Evolutionary conservation across 2,888 invertebrate genomes (phyloP).

Genomic region (Oscheius myriophilus): DNA sequence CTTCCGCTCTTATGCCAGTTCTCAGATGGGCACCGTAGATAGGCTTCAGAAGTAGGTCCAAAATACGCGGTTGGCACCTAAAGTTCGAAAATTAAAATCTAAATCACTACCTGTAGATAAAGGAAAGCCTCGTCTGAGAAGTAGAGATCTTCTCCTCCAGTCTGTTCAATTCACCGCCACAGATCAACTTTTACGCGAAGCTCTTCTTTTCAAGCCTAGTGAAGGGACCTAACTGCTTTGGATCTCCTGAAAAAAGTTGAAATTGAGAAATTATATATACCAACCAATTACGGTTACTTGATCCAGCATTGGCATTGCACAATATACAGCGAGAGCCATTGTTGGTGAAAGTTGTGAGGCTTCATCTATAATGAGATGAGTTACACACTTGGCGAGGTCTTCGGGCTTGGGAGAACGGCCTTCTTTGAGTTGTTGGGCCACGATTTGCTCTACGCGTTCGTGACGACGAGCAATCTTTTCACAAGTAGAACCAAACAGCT

Average conservation of each 20-base stretch:
- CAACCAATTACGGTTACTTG: slow-evolving; percentile 4
- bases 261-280: too few species aligned
- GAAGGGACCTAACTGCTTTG: neutral
- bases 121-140: neutral
- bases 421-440: too few species aligned
- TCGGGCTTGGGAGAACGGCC: too few species aligned
- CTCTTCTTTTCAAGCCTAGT: neutral
- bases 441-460: too few species aligned
- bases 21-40: neutral
- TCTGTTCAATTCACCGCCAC: neutral
- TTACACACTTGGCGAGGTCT: neutral
- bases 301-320: neutral
- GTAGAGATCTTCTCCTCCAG: neutral
- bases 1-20: neutral
- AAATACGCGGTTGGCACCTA: neutral
- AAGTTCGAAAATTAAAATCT: neutral
- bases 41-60: neutral
- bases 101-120: slow-evolving; percentile 2
- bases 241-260: neutral
- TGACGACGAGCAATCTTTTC: too few species aligned
- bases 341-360: neutral
- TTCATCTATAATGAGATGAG: slow-evolving; percentile 6
- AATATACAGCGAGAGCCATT: neutral
- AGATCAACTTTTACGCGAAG: neutral
- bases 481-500: too few species aligned